A percentile compares a stretch with the other conserved stretches of the same genome.
These are phyloP conservation scores for Agrypnia vestita DNA, from an alignment of 1,140 invertebrate genomes.

Conservation along the genomic window DNA sequence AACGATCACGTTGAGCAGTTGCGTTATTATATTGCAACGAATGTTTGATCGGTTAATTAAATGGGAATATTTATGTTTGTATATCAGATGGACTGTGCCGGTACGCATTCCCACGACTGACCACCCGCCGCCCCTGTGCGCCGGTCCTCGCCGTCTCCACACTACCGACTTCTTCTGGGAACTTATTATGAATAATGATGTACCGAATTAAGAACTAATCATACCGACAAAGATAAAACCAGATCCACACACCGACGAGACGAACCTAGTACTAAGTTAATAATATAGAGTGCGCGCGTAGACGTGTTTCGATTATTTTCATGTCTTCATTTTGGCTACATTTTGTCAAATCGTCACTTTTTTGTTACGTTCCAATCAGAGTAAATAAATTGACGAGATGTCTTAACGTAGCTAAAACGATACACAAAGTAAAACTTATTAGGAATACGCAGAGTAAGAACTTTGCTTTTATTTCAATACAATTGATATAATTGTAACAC, in stretches of 20 bases:
- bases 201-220: conserved; percentile 61
- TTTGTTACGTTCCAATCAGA: not conserved
- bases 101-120: conserved; percentile 48
- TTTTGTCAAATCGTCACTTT: conserved; percentile 1
- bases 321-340: not conserved
- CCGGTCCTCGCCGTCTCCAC: conserved; percentile 24
- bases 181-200: conserved; percentile 62
- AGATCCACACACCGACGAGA: not conserved
- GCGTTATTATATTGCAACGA: not conserved
- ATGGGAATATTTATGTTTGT: conserved; percentile 45
- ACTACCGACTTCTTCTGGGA: conserved; percentile 52
- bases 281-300: not conserved
- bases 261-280: not conserved
- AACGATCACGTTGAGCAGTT: not conserved
- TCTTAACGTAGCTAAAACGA: not conserved
- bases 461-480: conserved; percentile 4
- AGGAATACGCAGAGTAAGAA: conserved; percentile 1
- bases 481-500: not conserved
- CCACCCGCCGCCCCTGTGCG: conserved; percentile 58
- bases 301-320: not conserved
- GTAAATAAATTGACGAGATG: conserved; percentile 3
- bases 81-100: conserved; percentile 17
- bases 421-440: not conserved
- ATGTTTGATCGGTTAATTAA: conserved; percentile 40
- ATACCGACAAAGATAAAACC: conserved; percentile 59